Conservation (phyloP, 2,797 vertebrate species). For the Clarias platycephalus region DNA sequence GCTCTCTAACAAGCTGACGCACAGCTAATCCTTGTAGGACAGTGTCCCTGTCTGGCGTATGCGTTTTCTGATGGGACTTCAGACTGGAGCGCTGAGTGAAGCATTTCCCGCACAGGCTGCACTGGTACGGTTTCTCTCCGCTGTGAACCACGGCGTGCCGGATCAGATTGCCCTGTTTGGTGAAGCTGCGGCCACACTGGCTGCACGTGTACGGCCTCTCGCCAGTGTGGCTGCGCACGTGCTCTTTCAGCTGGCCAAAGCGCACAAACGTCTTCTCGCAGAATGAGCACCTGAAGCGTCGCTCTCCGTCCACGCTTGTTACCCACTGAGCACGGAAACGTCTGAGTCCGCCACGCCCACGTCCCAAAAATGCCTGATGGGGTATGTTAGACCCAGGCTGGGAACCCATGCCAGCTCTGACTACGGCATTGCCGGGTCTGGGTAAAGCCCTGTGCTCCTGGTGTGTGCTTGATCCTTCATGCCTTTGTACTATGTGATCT, state of each 20-base stretch:
- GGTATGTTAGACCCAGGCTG: background rate
- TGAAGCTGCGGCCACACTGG: constrained; percentile 71
- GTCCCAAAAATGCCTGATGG: background rate
- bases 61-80: constrained; percentile 70
- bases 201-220: constrained; percentile 70
- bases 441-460: constrained; percentile 18
- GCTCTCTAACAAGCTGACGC: constrained; percentile 16
- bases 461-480: background rate
- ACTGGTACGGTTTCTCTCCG: constrained; percentile 70
- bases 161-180: constrained; percentile 72
- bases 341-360: constrained; percentile 24
- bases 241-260: constrained; percentile 72
- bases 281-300: constrained; percentile 69
- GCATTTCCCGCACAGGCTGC: constrained; percentile 67
- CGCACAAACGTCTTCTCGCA: constrained; percentile 68
- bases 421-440: background rate
- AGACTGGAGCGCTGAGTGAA: constrained; percentile 72
- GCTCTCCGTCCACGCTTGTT: constrained; percentile 58
- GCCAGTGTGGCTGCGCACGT: constrained; percentile 72
- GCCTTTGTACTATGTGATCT: background rate
- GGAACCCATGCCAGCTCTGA: background rate
- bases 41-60: constrained; percentile 51
- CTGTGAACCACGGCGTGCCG: constrained; percentile 72
- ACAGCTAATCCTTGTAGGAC: constrained; percentile 24
- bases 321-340: constrained; percentile 64